A percentile compares a stretch with the other conserved stretches of the same genome.
These are phyloP conservation scores for Hemithea aestivaria DNA, from an alignment of 2,888 invertebrate genomes.

Conservation along the genomic window DNA sequence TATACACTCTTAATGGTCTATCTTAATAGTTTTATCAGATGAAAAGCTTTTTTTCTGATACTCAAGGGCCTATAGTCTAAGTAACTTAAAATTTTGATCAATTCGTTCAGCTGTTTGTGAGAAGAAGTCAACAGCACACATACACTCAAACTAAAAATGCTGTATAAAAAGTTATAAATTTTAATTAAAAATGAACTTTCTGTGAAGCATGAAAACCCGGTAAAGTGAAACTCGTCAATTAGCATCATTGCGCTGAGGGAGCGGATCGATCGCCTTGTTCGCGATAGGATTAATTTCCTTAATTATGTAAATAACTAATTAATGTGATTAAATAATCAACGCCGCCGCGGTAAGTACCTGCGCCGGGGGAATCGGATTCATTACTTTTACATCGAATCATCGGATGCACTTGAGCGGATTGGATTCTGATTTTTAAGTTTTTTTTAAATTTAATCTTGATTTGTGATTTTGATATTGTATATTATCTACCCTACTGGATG, in stretches of 20 bases:
- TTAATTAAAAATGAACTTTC: no score
- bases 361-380: constrained; percentile 3
- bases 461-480: no score
- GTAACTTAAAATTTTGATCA: no score
- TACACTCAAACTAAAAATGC: no score
- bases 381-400: constrained; percentile 1
- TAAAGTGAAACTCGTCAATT: constrained; percentile 18
- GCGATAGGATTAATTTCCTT: constrained; percentile 30
- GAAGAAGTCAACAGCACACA: no score
- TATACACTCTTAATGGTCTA: no score
- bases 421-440: background rate
- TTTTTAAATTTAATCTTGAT: background rate
- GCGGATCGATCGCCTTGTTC: constrained; percentile 13
- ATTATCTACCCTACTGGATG: no score
- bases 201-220: background rate
- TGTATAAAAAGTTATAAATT: no score
- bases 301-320: constrained; percentile 38
- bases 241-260: constrained; percentile 28
- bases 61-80: no score
- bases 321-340: constrained; percentile 30
- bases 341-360: constrained; percentile 4
- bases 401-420: background rate
- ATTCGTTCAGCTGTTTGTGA: no score
- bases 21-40: no score
- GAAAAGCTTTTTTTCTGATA: no score